Base-by-base conservation (phyloP, 2,888 invertebrate genomes). In the Danaus chrysippus region DNA sequence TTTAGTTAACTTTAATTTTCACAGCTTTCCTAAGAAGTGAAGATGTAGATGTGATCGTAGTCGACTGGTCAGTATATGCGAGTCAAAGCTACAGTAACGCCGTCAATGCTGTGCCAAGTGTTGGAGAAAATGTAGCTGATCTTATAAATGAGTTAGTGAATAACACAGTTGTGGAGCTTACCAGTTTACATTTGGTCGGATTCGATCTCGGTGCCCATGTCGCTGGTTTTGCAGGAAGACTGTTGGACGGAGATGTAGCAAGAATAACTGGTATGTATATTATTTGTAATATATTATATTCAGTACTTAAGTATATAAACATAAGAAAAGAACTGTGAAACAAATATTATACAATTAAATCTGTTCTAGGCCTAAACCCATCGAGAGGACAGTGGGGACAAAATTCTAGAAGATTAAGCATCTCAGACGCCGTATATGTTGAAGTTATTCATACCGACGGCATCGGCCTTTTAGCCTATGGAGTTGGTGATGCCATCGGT, bases 401-500 rank as follows among this genome's bases (percentile, higher is more conserved):
- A 9, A 71, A 68, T 42, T 75, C 78, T 0, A 59, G 61, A 5
- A 79, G 80, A 1, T 62, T 87, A 17, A 61, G 64, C 0, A 13
- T 10, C 0, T 56, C 65, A 1, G 86, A 86, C 19, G 87, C 86
- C 1, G 15, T n/a, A 0, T 84, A 83, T 65, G 86, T 87, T 0
- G 86, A 86, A 74, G 80, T 85, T 0, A 82, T 87, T 13, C 86
- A 87, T 61, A 86, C 87, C 0, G 86, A 86, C 49, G 78, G 76
- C 1, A 64, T 64, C 34, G 82, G 83, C 3, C 10, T 74, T 6
- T 42, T 70, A 0, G 56, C 74, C 2, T 76, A 82, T 54, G 97
- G 97, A 0, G 93, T 96, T 68, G 93, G 93, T 17, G 94, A 94
- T 70, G 92, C 94, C 0, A 92, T 95, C 49, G 97, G 96, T 0